phyloP scores from a whole-genome alignment of 2,113 vertebrate genomes.

The Pelmatolapia mariae region DNA sequence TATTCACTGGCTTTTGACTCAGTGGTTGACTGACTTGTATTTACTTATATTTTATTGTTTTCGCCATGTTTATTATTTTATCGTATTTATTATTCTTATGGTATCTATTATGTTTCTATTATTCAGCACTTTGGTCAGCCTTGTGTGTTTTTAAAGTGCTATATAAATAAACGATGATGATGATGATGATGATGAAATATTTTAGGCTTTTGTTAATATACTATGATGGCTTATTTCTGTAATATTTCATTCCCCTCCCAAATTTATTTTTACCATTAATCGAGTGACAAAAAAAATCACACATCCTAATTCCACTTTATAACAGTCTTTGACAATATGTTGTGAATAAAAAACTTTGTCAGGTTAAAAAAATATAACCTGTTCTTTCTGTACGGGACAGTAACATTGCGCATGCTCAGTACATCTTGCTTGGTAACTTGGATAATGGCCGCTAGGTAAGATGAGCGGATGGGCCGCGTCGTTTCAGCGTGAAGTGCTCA shows the following conservation, averaged over 20 bases:
- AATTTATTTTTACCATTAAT: background rate
- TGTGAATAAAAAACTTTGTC: background rate
- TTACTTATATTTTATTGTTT: background rate
- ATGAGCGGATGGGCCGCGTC: constrained; percentile 57
- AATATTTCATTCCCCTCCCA: background rate
- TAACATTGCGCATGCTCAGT: constrained; percentile 52
- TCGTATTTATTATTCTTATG: background rate
- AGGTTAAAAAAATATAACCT: background rate
- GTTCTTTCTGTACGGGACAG: background rate
- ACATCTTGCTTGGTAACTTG: background rate
- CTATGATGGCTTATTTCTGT: background rate
- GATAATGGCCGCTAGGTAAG: constrained; percentile 67
- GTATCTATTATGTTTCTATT: background rate
- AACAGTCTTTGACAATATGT: background rate
- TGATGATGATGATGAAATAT: background rate
- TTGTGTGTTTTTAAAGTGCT: background rate
- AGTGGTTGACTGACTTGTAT: background rate
- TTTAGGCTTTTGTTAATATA: background rate
- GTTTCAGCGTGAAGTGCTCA: constrained; percentile 46
- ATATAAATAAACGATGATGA: background rate
- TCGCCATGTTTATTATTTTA: background rate
- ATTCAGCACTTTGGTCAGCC: background rate
- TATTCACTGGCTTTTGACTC: background rate
- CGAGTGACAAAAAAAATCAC: background rate
- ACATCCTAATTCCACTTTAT: background rate